Percentiles rank a stretch among this genome's conserved stretches.
phyloP scores from a whole-genome alignment of 64 coral and sea anemone genomes.

The Montipora foliosa region DNA sequence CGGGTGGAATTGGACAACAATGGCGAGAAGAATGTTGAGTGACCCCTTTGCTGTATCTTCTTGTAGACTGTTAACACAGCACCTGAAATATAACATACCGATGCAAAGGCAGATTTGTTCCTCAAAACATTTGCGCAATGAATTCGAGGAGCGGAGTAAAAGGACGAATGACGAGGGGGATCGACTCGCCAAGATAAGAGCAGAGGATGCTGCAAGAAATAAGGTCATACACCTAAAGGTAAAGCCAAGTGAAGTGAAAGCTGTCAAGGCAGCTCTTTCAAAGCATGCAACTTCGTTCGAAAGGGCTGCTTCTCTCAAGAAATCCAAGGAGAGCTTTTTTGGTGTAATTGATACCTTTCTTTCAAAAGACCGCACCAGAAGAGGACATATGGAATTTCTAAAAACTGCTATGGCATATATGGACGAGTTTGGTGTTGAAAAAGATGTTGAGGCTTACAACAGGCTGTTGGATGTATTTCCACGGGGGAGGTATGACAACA shows the following conservation, averaged over 20 bases:
- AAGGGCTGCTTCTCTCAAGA: slow-evolving; percentile 50
- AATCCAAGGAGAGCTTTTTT: slow-evolving; percentile 77
- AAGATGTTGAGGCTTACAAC: slow-evolving; percentile 88
- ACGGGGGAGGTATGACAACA: slow-evolving; percentile 90
- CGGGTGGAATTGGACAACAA: neutral
- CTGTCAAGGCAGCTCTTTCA: slow-evolving; percentile 48
- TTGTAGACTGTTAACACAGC: neutral
- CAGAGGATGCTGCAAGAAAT: slow-evolving; percentile 29
- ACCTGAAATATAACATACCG: neutral
- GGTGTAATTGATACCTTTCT: slow-evolving; percentile 78
- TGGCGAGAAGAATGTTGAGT: neutral
- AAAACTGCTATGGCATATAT: slow-evolving; percentile 78
- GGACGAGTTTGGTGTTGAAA: slow-evolving; percentile 86
- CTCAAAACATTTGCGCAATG: neutral
- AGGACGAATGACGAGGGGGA: neutral
- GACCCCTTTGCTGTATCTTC: neutral
- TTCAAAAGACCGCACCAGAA: slow-evolving; percentile 60
- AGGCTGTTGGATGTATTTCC: slow-evolving; percentile 85
- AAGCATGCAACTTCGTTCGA: slow-evolving; percentile 75
- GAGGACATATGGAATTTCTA: slow-evolving; percentile 90
- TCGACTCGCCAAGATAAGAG: slow-evolving; percentile 37
- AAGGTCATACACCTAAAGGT: slow-evolving; percentile 63
- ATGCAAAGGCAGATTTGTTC: slow-evolving; percentile 35
- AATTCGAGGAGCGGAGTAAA: neutral
- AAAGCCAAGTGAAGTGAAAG: slow-evolving; percentile 7